Base-by-base conservation (phyloP, 2,797 vertebrate species). In the Clarias platycephalus region DNA sequence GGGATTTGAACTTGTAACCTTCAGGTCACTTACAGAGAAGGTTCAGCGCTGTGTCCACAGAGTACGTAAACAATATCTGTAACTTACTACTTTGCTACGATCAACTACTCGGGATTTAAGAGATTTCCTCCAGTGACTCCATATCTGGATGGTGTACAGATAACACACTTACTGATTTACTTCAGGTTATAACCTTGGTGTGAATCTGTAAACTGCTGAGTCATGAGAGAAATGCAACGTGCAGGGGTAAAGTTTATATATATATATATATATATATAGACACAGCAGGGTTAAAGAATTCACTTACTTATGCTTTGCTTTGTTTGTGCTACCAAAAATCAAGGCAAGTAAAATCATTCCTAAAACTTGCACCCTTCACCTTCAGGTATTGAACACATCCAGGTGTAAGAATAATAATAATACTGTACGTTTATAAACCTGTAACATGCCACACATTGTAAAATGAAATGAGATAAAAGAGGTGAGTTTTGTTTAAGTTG, bases 101-200 rank as follows among this genome's bases (percentile, higher is more conserved):
- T 53, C 49, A 53, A 53, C 12, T 53, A 53, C 2, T 53, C 2
- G 10, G 49, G 49, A 53, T 53, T 53, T 53, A 53, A 13, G 3
- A 22, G 78, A 80, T 28, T 1, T 40, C 9, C 20, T 31, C 62
- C 62, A 28, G 78, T 28, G 16, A 53, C 49, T 53, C 62, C 49
- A 31, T 64, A 49, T 64, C 78, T 57, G 31, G 78, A 44, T 80
- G 78, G 62, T n/a, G n/a, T 60, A 13, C 0, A 74, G 67, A 82
- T 72, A 72, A 81, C 34, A 68, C 80, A 1, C 64, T 57, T 57
- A 81, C 80, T 81, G 79, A 81, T 81, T 81, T 68, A 81, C 64
- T 74, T 28, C 5, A 64, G 77, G 37, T 66, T 62, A 63, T 12
- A 82, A 72, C 55, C 67, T 6, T 8, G 22, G 80, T 44, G 80